Evolutionary conservation across 2,113 vertebrate species (phyloP), one percentile per base, ranked within the genome.

Genomic region (Acinonyx jubatus): DNA sequence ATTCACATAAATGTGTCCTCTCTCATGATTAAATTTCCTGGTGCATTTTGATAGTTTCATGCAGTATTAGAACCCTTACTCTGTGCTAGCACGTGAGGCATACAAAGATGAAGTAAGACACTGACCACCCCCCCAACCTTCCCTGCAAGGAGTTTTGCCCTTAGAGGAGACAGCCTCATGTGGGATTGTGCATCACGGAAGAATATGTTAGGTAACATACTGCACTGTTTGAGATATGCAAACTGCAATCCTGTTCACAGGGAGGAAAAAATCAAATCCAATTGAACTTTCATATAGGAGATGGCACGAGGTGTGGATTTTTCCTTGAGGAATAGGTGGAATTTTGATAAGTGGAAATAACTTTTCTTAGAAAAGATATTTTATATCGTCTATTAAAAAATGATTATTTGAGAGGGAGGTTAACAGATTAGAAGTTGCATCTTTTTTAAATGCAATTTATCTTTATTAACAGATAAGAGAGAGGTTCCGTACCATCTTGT

Each of bases 341-440:
- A 87, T 74, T 95, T 71, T 76, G 41, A 66, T 89, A 87, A 86
- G 15, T 29, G 1, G 29, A 84, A 69, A 52, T 27, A 91, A 69
- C 23, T 96, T 95, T 65, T 95, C 50, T 33, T 86, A 76, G 84
- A 74, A 41, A 73, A 78, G 52, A 29, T 91, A 71, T 69, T 81
- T 96, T 86, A 33, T 45, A 33, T 85, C 61, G 65, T 84, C 27
- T 69, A 41, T 71, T 31, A 78, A 61, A 78, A 78, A 93, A 78
- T 78, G 6, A 63, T 90, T 23, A 76, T 16, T 71, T 69, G 7
- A 81, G 31, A 84, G 69, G 25, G 13, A 93, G 48, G 63, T 74
- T 57, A 79, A 71, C 84, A 52, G 9, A 1, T 19, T 87, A 63
- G 50, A 94, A 38, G 61, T 50, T 61, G 5, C 1, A 0, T 66